Evolutionary conservation across 2,888 invertebrate species (phyloP).

Genomic region (Lomographa bimaculata): DNA sequence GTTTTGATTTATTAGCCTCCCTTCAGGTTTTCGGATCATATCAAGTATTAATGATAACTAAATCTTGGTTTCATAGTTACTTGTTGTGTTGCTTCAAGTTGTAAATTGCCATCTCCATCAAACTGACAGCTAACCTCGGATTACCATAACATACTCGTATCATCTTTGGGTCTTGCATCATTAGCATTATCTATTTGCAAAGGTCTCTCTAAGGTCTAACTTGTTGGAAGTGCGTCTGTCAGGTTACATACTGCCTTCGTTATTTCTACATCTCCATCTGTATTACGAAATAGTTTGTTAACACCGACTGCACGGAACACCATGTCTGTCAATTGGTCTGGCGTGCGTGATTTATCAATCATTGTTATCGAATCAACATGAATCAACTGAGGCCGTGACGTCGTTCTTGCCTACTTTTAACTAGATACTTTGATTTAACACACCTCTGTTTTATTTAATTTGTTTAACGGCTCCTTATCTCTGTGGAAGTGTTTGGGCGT

Average conservation of each 20-base stretch:
- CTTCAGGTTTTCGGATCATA: too few relatives aligned
- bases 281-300: constrained; percentile 26
- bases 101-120: constrained; percentile 5
- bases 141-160: constrained; percentile 14
- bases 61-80: constrained; percentile 10
- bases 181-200: constrained; percentile 19
- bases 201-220: constrained; percentile 19
- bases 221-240: constrained; percentile 10
- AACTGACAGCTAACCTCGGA: constrained; percentile 16
- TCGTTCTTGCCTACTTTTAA: constrained; percentile 25
- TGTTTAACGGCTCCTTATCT: constrained; percentile 7
- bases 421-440: constrained; percentile 35
- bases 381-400: constrained; percentile 23
- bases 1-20: too few relatives aligned
- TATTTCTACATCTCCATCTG: constrained; percentile 15
- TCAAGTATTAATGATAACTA: too few relatives aligned
- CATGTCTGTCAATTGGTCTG: constrained; percentile 25
- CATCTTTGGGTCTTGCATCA: constrained; percentile 13
- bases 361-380: constrained; percentile 38
- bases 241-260: constrained; percentile 8
- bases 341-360: constrained; percentile 50
- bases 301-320: constrained; percentile 18
- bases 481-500: constrained; percentile 1
- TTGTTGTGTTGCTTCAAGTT: constrained; percentile 5
- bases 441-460: constrained; percentile 13